Base-by-base conservation (phyloP, 2,797 vertebrate species). In the Lithobates sylvaticus region DNA sequence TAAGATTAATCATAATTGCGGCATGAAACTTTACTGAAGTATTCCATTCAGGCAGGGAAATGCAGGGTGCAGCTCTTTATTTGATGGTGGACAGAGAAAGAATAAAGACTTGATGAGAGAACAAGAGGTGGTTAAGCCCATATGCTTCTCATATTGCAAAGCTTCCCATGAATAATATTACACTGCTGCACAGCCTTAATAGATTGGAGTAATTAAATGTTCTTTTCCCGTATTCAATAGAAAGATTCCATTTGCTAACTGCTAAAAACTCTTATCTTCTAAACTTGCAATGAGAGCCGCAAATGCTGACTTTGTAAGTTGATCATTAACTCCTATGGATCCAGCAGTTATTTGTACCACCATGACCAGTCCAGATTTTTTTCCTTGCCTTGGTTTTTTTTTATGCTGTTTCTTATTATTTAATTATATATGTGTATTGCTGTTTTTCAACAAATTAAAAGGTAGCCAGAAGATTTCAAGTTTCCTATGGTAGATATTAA, bases 1-100 rank as follows among this genome's bases (percentile, higher is more conserved):
- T 87, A 87, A 84, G 81, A 80, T 87, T 83, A 78, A 78, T 79
- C 44, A 74, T 78, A 74, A 79, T 87, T 84, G 76, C 69, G 26
- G 69, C 26, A 54, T 6, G 54, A 75, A 78, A 79, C 81, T 80
- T 87, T 70, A 74, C 50, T 47, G 67, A 84, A 79, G 70, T 58
- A 70, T 80, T 18, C 34, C 50, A 42, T 39, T 76, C 67, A 68
- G 50, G 42, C 47, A 64, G 61, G 42, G 73, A 69, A 65, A 44
- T 18, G 5, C 23, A 13, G 47, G 44, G 39, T 36, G 47, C 67
- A 64, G 26, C 61, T 54, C 70, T 80, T 69, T 81, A 4, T 76
- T 32, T 61, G 68, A 81, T 6, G 18, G 71, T 75, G 70, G 84
- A 75, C 54, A 78, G 47, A 44, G 36, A 44, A 10, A 73, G 69